These are phyloP conservation scores for Leptodactylus fuscus DNA, from an alignment of 2,113 vertebrate species.

Conservation along the genomic window DNA sequence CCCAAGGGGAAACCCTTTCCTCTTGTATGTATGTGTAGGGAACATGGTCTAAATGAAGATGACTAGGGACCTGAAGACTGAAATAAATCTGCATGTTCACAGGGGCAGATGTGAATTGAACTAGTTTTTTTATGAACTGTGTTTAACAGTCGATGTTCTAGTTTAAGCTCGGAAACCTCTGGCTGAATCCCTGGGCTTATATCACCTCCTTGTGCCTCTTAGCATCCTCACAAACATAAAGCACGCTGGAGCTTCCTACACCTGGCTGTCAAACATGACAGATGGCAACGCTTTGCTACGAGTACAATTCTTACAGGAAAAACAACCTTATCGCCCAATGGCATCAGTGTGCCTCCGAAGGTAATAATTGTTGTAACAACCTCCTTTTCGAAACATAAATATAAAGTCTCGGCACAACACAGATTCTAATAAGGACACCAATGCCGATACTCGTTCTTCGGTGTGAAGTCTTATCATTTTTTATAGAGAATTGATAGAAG, in stretches of 20 bases:
- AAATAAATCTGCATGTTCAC: constrained; percentile 37
- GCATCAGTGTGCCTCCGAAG: constrained; percentile 32
- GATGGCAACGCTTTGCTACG: constrained; percentile 45
- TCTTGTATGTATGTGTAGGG: background rate
- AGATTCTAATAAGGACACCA: constrained; percentile 34
- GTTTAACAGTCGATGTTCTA: background rate
- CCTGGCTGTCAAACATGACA: constrained; percentile 59
- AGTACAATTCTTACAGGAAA: constrained; percentile 53
- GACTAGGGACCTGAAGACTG: constrained; percentile 30
- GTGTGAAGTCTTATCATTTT: constrained; percentile 10
- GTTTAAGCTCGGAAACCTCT: constrained; percentile 27
- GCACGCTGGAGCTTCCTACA: constrained; percentile 44
- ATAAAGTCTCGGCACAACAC: constrained; percentile 9
- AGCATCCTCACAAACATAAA: constrained; percentile 29
- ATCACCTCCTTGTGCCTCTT: constrained; percentile 33
- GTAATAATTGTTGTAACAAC: constrained; percentile 49
- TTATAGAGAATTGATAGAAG: constrained; percentile 50
- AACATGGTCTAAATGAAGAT: constrained; percentile 17
- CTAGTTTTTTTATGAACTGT: constrained; percentile 9
- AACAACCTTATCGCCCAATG: constrained; percentile 56
- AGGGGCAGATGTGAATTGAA: constrained; percentile 17
- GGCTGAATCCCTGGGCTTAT: constrained; percentile 29
- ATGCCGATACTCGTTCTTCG: background rate
- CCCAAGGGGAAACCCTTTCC: background rate
- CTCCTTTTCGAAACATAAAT: constrained; percentile 27